Evolutionary conservation across 2,888 invertebrate species (phyloP).

Genomic region (Dascillus cervinus): DNA sequence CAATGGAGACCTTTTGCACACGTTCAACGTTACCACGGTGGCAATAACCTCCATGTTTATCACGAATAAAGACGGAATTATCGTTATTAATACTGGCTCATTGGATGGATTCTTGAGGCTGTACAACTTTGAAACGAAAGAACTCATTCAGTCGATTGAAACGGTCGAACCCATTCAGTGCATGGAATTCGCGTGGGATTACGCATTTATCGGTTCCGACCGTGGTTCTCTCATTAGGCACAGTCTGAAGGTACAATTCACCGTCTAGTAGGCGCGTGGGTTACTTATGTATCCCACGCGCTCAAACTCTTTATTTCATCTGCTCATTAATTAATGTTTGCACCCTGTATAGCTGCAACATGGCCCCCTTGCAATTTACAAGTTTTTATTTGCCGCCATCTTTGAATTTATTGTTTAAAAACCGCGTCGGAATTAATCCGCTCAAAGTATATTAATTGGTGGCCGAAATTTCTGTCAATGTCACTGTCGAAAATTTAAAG

Average conservation of each 20-base stretch:
- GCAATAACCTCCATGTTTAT: conserved; percentile 57
- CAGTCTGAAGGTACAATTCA: conserved; percentile 62
- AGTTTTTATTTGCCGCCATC: no score
- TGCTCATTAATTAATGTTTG: no score
- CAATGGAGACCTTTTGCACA: conserved; percentile 48
- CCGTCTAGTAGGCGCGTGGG: no score
- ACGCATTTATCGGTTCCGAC: conserved; percentile 63
- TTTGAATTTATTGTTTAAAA: no score
- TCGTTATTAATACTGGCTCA: conserved; percentile 55
- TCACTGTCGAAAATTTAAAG: no score
- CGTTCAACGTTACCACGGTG: conserved; percentile 50
- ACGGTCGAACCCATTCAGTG: conserved; percentile 62
- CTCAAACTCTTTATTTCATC: no score
- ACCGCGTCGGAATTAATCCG: no score
- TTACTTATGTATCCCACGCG: no score
- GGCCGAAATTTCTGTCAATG: no score
- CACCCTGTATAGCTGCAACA: no score
- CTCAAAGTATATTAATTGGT: no score
- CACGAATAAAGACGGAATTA: conserved; percentile 35
- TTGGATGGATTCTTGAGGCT: conserved; percentile 54
- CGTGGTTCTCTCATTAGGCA: conserved; percentile 64
- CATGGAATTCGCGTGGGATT: conserved; percentile 66
- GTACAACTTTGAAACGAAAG: conserved; percentile 50
- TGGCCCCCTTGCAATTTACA: no score
- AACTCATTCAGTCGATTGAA: conserved; percentile 47